Evolutionary conservation across 2,797 vertebrate species (phyloP).

Genomic region (Selene dorsalis): DNA sequence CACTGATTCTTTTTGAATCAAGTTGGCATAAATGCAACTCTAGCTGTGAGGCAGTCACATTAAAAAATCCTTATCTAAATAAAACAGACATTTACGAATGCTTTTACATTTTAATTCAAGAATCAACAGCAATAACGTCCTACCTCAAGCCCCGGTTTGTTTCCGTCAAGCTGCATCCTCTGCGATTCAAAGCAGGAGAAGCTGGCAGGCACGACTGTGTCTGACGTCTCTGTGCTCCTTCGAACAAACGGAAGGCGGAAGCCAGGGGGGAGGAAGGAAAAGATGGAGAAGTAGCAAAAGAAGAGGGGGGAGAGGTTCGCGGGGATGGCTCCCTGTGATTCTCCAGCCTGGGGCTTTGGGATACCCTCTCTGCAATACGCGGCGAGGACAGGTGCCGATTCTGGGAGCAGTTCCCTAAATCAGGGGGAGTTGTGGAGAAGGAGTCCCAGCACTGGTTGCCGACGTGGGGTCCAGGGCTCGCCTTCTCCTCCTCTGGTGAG

Average conservation of each 20-base stretch:
- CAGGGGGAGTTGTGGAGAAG: conserved; percentile 45
- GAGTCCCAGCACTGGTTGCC: conserved; percentile 72
- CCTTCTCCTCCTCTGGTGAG: conserved; percentile 71
- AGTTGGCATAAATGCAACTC: not conserved
- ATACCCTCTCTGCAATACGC: conserved; percentile 36
- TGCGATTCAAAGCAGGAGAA: conserved; percentile 78
- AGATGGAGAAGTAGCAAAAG: conserved; percentile 61
- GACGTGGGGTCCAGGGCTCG: conserved; percentile 56
- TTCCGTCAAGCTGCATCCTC: conserved; percentile 75
- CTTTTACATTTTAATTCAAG: not conserved
- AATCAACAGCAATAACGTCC: conserved; percentile 14
- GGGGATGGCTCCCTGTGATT: conserved; percentile 58
- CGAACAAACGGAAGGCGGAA: conserved; percentile 75
- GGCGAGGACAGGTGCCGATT: conserved; percentile 59
- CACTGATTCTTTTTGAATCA: not conserved
- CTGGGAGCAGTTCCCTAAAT: conserved; percentile 56
- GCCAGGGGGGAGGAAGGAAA: conserved; percentile 76
- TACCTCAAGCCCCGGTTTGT: conserved; percentile 88
- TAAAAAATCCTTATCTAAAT: not conserved
- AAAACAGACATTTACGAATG: not conserved
- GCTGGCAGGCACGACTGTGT: conserved; percentile 72
- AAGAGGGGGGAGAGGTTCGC: conserved; percentile 58
- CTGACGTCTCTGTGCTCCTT: conserved; percentile 66
- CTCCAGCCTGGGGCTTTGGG: conserved; percentile 40
- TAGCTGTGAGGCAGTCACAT: not conserved